Percentiles rank a stretch among this genome's conserved stretches.
Evolutionary conservation across 2,797 vertebrate genomes (phyloP).

Genomic region (Eulemur mongoz): DNA sequence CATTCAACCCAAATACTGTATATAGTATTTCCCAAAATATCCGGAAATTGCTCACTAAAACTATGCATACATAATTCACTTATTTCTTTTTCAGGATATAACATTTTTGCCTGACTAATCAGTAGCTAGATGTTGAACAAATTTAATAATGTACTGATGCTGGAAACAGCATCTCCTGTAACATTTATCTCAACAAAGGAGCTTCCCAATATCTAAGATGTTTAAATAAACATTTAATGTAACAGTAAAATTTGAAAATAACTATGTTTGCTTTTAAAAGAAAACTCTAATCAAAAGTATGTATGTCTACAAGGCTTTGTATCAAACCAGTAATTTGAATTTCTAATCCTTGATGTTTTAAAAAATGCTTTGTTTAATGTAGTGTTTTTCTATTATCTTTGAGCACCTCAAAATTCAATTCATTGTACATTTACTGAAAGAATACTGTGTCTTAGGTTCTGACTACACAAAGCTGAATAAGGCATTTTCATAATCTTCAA

Average conservation of each 20-base stretch:
- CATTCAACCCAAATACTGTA: not conserved
- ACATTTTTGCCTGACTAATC: not conserved
- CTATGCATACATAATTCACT: not conserved
- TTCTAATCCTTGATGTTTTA: not conserved
- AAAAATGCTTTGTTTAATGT: not conserved
- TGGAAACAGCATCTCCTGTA: not conserved
- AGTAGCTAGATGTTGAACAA: not conserved
- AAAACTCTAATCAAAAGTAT: not conserved
- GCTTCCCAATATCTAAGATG: not conserved
- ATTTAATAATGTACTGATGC: not conserved
- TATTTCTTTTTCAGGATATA: not conserved
- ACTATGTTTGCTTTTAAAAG: not conserved
- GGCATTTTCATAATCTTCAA: not conserved
- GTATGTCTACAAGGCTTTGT: slow-evolving; percentile 7
- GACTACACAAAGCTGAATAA: not conserved
- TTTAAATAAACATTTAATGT: slow-evolving; percentile 17
- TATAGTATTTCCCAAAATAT: not conserved
- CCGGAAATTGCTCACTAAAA: not conserved
- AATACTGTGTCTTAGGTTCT: not conserved
- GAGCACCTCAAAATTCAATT: slow-evolving; percentile 24
- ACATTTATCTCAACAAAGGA: slow-evolving; percentile 4
- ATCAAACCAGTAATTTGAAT: slow-evolving; percentile 36
- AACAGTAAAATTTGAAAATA: slow-evolving; percentile 35
- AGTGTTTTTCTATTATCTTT: not conserved
- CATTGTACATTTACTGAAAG: not conserved